Evolutionary conservation across 1,140 invertebrate genomes (phyloP).

Genomic region (Trichonephila clavata): DNA sequence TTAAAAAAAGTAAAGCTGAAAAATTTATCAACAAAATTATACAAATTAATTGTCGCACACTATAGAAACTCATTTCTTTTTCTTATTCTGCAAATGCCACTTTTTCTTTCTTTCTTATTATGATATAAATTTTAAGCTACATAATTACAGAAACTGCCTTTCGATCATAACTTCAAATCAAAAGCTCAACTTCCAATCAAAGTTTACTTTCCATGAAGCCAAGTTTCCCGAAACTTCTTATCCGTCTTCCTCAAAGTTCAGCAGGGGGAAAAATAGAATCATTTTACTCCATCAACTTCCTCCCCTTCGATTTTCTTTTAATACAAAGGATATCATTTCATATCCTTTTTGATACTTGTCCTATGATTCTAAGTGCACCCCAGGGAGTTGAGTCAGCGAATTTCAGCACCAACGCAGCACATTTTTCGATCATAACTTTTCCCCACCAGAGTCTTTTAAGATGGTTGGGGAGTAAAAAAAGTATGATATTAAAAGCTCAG

Average conservation of each 20-base stretch:
- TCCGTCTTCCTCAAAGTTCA: neutral
- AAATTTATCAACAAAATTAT: too few relatives aligned
- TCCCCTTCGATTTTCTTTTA: constrained; percentile 26
- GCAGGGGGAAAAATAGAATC: neutral
- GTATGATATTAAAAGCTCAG: constrained; percentile 27
- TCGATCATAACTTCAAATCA: neutral
- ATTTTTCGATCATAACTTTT: constrained; percentile 69
- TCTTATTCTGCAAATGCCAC: too few relatives aligned
- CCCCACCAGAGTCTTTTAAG: constrained; percentile 33
- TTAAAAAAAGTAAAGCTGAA: too few relatives aligned
- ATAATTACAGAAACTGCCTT: neutral
- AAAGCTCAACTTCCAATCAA: constrained; percentile 15
- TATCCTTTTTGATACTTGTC: constrained; percentile 59
- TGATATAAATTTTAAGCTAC: neutral
- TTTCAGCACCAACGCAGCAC: constrained; percentile 32
- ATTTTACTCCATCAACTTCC: neutral
- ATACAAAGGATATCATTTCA: constrained; percentile 65
- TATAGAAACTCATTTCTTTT: too few relatives aligned
- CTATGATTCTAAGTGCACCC: constrained; percentile 56
- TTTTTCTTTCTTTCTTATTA: too few relatives aligned
- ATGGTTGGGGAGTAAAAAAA: constrained; percentile 3
- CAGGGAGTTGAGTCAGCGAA: constrained; percentile 26
- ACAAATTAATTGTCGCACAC: too few relatives aligned
- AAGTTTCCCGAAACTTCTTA: neutral
- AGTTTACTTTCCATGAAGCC: constrained; percentile 12